Conservation (phyloP, 1,140 invertebrate species). For the Drosophila mojavensis region DNA sequence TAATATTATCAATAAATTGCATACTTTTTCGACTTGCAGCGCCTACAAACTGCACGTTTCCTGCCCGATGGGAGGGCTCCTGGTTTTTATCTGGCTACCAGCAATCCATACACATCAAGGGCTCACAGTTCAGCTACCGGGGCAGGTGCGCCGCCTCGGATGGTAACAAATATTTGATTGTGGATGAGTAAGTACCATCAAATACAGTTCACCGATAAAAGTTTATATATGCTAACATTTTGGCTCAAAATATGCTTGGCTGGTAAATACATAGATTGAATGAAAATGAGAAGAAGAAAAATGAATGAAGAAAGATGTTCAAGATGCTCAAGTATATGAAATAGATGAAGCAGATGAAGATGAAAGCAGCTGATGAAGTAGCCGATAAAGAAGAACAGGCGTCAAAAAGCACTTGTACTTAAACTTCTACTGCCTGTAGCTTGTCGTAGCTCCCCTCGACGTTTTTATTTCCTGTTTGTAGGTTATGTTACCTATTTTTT, state of each 20-base stretch:
- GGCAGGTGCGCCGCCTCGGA: conserved; percentile 91
- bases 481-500: conserved; percentile 9
- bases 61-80: conserved; percentile 90
- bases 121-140: conserved; percentile 90
- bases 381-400: conserved; percentile 25
- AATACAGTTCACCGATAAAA: conserved; percentile 40
- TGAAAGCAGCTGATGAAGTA: conserved; percentile 7
- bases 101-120: conserved; percentile 91
- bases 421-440: conserved; percentile 15
- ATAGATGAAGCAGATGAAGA: conserved; percentile 3
- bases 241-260: conserved; percentile 52
- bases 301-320: conserved; percentile 10
- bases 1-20: conserved; percentile 52
- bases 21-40: conserved; percentile 73
- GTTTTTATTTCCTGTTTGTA: conserved; percentile 20
- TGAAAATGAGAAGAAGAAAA: conserved; percentile 5
- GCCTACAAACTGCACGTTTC: conserved; percentile 90
- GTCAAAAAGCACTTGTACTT: conserved; percentile 38
- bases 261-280: conserved; percentile 35
- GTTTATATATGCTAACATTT: conserved; percentile 58
- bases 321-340: conserved; percentile 23
- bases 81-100: conserved; percentile 94
- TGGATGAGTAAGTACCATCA: conserved; percentile 90
- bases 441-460: conserved; percentile 5
- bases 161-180: conserved; percentile 92